Evolutionary conservation across 2,888 invertebrate genomes (phyloP), one percentile per base, ranked within the genome.

Genomic region (Scaptomyza caliginosa): DNA sequence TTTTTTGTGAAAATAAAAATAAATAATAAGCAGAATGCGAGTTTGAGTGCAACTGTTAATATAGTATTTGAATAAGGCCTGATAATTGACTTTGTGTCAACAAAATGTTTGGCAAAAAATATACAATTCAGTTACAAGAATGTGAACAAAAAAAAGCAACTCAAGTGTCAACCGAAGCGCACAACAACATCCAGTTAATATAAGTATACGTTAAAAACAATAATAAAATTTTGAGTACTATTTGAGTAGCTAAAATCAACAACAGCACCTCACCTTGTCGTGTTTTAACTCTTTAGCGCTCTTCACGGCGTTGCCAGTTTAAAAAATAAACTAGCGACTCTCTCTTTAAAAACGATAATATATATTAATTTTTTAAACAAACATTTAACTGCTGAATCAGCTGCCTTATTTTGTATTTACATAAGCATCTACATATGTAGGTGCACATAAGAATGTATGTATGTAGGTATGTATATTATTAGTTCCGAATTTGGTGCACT

Each of bases 31-130:
- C 39, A 56, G 52, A 58, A 51, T 64, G 57, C 32, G 48, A 73
- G 34, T 63, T 38, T 39, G 59, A 62, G 60, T 60, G 67, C 46
- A 56, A 58, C 34, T 54, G 74, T 64, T 46, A 67, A 63, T 51
- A 62, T 64, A 48, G 45, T 59, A 49, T 70, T 74, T 74, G 62
- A 73, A 74, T 73, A 73, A 71, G 63, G 58, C 46, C 49, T 65
- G 85, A 60, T 79, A 85, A 81, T 79, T 84, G 67, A 70, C 64
- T 71, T 72, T 72, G 39, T 59, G 66, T 59, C 63, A 77, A 67
- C 58, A 67, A 67, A 26, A 59, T 60, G 45, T 57, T 54, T 39
- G 23, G 7, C 28, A 42, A 51, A 34, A 38, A 66, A 62, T 42
- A 72, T 26, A 60, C 48, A 30, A 24, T 56, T 52, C 49, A 66